Evolutionary conservation across 2,797 vertebrate species (phyloP), one percentile per base, ranked within the genome.

Genomic region (Clarias pachynema): DNA sequence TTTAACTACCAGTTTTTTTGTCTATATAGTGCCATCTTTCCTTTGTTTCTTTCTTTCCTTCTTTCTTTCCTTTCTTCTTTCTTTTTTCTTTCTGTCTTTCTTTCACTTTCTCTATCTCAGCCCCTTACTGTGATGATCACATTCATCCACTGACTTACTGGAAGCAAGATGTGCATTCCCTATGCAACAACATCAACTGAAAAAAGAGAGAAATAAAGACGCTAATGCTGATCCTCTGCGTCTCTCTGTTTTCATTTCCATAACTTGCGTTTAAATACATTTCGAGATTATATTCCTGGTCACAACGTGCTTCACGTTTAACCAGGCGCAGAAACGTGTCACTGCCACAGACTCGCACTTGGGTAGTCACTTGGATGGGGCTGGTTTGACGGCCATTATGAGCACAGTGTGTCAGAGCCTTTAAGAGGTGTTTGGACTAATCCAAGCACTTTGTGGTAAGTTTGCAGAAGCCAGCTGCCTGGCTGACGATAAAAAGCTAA

Each of bases 111-210:
- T 89, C 73, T 86, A 70, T 81, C 96, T 95, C 94, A 93, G 96
- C 94, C 95, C 96, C 93, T 97, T 97, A 96, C 96, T 95, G 96
- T 96, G 95, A 95, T 96, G 96, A 95, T 94, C 97, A 97, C 96
- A 94, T 97, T 96, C 97, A 97, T 95, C 95, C 95, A 97, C 96
- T 96, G 96, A 94, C 95, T 97, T 98, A 97, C 96, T 98, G 97
- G 96, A 98, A 98, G 96, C 96, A 97, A 98, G 94, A 97, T 97
- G 97, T 97, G 97, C 97, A 97, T 98, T 98, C 98, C 98, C 98
- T 99, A 99, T 99, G 97, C 98, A 99, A 99, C 96, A 94, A 96
- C 94, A 89, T 93, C 75, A 87, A 86, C 86, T 79, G 90, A 91
- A 89, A 89, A 96, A 96, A 89, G 94, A 95, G 95, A 85, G 94